Evolutionary conservation across 2,888 invertebrate genomes (phyloP), one percentile per base, ranked within the genome.

Genomic region (Noctua janthe): DNA sequence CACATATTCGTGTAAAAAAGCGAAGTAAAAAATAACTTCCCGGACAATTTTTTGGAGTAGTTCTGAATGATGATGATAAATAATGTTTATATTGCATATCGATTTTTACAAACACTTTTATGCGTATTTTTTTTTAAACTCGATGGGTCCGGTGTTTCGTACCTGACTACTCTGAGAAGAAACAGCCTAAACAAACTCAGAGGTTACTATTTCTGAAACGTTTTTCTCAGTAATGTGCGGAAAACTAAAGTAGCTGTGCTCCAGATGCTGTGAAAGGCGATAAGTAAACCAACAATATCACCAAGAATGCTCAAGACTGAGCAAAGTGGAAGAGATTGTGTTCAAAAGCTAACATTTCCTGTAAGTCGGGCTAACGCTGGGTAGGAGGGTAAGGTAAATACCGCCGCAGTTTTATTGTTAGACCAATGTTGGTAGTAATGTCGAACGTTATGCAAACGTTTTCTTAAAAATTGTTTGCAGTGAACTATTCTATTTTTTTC

Each of bases 251-350:
- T 69, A 47, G 29, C 29, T 5, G 13, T 47, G 70, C 51, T 70
- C 70, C 49, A 75, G 56, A 73, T 78, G 74, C 64, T 84, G 69
- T 66, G 66, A 78, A 85, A 81, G 62, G 73, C 62, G 78, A 73
- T 74, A 84, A 74, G 73, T 76, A 76, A 76, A 82, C 75, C 59
- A 81, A 85, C 73, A 74, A 66, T 76, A 62, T 76, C 54, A 73
- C 77, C 43, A 35, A 74, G 84, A 81, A 81, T 73, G 39, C 74
- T 73, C 64, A 75, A 62, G 43, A 67, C 56, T 76, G 29, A 73
- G 59, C 51, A 66, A 81, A 84, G 66, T 84, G 64, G 62, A 74
- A 75, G 74, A 78, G 72, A 78, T 85, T 70, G 62, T 56, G 56
- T 81, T 49, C 39, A 62, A 71, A 71, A 62, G 76, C 83, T 59